A percentile compares a stretch with the other conserved stretches of the same genome.
phyloP scores from a whole-genome alignment of 1,140 invertebrate genomes.

The Goniozus legneri region DNA sequence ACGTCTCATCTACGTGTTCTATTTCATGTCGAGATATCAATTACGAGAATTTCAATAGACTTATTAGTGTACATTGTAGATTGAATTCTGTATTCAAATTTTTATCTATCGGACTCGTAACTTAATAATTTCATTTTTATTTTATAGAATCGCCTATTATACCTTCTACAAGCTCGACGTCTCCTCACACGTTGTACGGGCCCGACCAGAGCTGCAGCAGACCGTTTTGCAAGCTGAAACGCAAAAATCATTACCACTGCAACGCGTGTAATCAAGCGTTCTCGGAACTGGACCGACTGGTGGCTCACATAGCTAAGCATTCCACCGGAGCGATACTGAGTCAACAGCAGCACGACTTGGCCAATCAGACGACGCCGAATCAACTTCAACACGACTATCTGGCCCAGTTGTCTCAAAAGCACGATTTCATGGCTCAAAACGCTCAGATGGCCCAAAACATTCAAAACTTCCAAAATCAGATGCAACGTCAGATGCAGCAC shows the following conservation, averaged over 20 bases:
- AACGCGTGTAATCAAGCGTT: slow-evolving; percentile 83
- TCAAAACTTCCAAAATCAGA: slow-evolving; percentile 47
- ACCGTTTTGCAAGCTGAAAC: slow-evolving; percentile 83
- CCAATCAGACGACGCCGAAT: slow-evolving; percentile 24
- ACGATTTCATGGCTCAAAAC: slow-evolving; percentile 49
- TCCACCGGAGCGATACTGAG: slow-evolving; percentile 57
- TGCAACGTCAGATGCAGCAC: slow-evolving; percentile 51
- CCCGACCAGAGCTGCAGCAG: slow-evolving; percentile 70
- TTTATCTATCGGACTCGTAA: too few relatives aligned
- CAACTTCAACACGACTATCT: slow-evolving; percentile 44
- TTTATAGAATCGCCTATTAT: slow-evolving; percentile 37
- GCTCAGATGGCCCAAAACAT: slow-evolving; percentile 46
- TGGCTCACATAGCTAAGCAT: slow-evolving; percentile 70
- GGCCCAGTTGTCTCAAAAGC: slow-evolving; percentile 45
- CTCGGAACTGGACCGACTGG: slow-evolving; percentile 65
- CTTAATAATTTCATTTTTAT: too few relatives aligned
- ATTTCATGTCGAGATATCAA: too few relatives aligned
- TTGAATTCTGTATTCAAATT: background rate
- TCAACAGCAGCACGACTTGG: slow-evolving; percentile 45
- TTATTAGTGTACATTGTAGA: too few relatives aligned
- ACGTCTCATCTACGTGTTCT: too few relatives aligned
- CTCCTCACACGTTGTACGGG: slow-evolving; percentile 53
- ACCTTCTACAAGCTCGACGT: slow-evolving; percentile 46
- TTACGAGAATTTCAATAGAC: too few relatives aligned
- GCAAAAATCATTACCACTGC: slow-evolving; percentile 82